Evolutionary conservation across 2,888 invertebrate species (phyloP).

Genomic region (Drosophila tripunctata): DNA sequence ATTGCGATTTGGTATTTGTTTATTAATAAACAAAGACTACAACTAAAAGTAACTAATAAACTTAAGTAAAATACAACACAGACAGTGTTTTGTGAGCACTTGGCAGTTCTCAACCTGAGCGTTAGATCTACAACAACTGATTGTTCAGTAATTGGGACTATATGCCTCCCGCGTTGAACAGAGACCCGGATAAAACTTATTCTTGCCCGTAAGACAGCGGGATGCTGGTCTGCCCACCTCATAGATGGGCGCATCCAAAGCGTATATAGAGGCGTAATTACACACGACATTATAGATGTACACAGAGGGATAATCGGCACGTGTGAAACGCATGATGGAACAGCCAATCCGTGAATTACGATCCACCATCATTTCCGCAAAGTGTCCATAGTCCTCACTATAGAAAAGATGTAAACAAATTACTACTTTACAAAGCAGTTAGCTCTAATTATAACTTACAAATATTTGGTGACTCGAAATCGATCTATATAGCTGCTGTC

Average conservation of each 20-base stretch:
- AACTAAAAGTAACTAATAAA: conserved; percentile 43
- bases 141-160: conserved; percentile 80
- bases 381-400: conserved; percentile 84
- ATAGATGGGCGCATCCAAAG: conserved; percentile 80
- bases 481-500: conserved; percentile 80
- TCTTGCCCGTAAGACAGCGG: conserved; percentile 78
- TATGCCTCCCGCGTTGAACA: conserved; percentile 79
- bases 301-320: conserved; percentile 75
- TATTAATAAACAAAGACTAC: conserved; percentile 51
- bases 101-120: conserved; percentile 61
- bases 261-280: conserved; percentile 83
- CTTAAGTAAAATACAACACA: conserved; percentile 58
- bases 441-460: conserved; percentile 68
- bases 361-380: conserved; percentile 83
- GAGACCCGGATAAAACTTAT: conserved; percentile 81
- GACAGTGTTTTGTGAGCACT: conserved; percentile 46
- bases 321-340: conserved; percentile 81
- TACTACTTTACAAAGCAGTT: neutral
- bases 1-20: conserved; percentile 35
- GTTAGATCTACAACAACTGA: conserved; percentile 11
- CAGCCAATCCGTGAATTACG: conserved; percentile 82
- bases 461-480: conserved; percentile 79
- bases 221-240: conserved; percentile 75
- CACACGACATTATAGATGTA: conserved; percentile 82
- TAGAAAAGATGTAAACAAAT: no score